Conservation (phyloP, 2,797 vertebrate species). For the Malurus splendens region DNA sequence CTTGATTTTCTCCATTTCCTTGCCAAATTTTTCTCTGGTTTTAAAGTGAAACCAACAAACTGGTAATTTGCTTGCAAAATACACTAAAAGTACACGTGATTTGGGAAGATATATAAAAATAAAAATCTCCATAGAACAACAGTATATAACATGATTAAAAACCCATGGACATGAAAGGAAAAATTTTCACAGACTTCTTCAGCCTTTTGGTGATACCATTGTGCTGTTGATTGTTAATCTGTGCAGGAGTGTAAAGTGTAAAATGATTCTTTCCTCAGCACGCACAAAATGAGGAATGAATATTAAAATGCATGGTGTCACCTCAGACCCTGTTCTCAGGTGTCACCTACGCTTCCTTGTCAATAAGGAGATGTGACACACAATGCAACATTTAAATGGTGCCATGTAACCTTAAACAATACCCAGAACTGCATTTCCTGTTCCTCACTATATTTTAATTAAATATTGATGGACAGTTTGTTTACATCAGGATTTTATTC, state of each 20-base stretch:
- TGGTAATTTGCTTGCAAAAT: neutral
- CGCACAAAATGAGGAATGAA: neutral
- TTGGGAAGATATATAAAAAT: neutral
- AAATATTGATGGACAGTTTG: conserved; percentile 7
- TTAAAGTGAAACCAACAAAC: neutral
- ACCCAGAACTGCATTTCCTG: neutral
- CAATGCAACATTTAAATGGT: neutral
- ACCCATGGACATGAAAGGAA: neutral
- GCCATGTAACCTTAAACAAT: neutral
- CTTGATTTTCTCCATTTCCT: neutral
- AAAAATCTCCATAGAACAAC: neutral
- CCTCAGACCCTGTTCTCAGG: neutral
- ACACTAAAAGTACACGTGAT: neutral
- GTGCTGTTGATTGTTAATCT: neutral
- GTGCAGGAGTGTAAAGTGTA: neutral
- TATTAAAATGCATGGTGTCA: neutral
- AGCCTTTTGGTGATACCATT: neutral
- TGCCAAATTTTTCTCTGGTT: neutral
- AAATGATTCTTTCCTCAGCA: neutral
- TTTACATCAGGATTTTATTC: conserved; percentile 1
- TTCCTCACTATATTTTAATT: conserved; percentile 39
- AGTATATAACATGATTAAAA: neutral
- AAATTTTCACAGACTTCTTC: neutral
- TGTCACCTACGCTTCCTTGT: neutral
- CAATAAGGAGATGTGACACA: neutral